Conservation (phyloP, 2,797 vertebrate genomes). For the Poeciliopsis gracilis region DNA sequence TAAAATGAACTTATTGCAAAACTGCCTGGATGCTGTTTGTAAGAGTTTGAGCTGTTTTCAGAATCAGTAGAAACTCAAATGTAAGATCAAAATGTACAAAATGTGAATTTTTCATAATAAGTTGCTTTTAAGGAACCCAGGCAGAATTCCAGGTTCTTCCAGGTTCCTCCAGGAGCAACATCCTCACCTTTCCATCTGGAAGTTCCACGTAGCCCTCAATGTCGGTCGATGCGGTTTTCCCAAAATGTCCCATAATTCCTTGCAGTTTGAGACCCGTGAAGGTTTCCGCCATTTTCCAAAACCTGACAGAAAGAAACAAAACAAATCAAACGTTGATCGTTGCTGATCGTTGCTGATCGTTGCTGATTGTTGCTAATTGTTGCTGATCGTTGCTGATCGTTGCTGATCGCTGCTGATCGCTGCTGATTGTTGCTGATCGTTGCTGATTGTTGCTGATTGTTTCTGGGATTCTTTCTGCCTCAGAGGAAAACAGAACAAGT, state of each 20-base stretch:
- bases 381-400: too few relatives aligned
- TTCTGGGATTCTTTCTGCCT: not conserved
- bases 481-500: not conserved
- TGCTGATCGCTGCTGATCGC: not conserved
- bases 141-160: not conserved
- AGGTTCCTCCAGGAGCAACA: not conserved
- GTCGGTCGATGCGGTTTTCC: constrained; percentile 87
- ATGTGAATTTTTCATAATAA: not conserved
- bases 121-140: not conserved
- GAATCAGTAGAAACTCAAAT: too few relatives aligned
- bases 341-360: too few relatives aligned
- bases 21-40: too few relatives aligned
- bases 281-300: constrained; percentile 92
- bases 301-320: constrained; percentile 73
- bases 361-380: too few relatives aligned
- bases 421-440: too few relatives aligned
- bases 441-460: too few relatives aligned
- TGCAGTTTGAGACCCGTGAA: constrained; percentile 93
- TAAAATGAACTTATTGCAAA: too few relatives aligned
- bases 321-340: not conserved
- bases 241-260: constrained; percentile 90
- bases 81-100: too few relatives aligned
- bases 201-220: constrained; percentile 89
- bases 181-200: constrained; percentile 90
- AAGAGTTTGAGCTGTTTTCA: too few relatives aligned